Percentiles rank a stretch among this genome's conserved stretches.
Evolutionary conservation across 2,113 vertebrate species (phyloP).

Genomic region (Phaethon lepturus): DNA sequence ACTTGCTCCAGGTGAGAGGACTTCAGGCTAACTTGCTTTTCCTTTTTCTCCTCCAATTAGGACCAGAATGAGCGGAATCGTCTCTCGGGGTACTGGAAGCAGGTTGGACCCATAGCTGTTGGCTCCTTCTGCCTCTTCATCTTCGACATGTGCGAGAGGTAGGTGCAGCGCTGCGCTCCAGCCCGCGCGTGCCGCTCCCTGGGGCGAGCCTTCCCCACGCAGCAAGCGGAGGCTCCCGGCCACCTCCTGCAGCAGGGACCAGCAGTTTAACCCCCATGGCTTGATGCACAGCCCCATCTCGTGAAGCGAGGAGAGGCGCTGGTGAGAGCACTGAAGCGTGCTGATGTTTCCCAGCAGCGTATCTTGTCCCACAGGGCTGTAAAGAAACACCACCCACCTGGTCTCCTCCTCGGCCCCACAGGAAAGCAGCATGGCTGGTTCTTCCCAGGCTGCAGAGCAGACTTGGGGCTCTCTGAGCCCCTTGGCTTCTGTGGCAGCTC

Average conservation of each 20-base stretch:
- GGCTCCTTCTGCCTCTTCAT: slow-evolving; percentile 97
- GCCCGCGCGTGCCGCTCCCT: background rate
- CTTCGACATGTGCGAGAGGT: slow-evolving; percentile 99
- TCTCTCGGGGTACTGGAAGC: slow-evolving; percentile 96
- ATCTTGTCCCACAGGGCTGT: accelerated
- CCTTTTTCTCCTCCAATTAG: slow-evolving; percentile 60
- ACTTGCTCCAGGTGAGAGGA: background rate
- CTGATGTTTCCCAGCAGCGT: accelerated
- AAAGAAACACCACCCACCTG: background rate
- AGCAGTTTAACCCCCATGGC: accelerated
- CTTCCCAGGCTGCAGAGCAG: background rate
- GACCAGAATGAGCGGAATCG: slow-evolving; percentile 94
- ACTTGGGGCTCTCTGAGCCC: background rate
- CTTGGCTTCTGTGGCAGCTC: background rate
- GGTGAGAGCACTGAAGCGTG: accelerated
- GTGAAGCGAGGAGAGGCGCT: background rate
- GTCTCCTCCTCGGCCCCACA: accelerated
- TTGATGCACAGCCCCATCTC: background rate
- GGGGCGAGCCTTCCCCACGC: background rate
- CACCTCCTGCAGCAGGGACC: background rate
- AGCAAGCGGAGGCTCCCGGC: background rate
- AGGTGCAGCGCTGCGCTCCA: background rate
- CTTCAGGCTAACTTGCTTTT: background rate
- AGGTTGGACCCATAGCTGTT: slow-evolving; percentile 94
- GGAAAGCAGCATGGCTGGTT: background rate